phyloP scores from a whole-genome alignment of 2,888 invertebrate species.

The Leptopilina syphax region DNA sequence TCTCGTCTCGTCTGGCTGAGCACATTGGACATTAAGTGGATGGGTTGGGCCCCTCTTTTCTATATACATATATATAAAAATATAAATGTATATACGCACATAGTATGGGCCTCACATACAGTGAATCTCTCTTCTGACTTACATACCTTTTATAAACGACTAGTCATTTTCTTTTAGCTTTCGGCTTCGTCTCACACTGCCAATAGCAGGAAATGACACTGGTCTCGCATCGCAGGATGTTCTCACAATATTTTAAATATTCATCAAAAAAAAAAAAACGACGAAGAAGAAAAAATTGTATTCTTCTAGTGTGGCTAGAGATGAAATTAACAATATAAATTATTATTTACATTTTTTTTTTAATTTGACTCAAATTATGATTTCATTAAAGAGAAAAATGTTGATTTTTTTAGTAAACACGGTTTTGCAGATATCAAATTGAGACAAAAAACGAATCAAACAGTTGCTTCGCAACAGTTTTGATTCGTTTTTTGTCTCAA shows the following conservation, averaged over 20 bases:
- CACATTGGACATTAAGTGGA: slow-evolving; percentile 53
- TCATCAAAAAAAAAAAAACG: neutral
- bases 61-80: slow-evolving; percentile 10
- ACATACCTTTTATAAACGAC: slow-evolving; percentile 40
- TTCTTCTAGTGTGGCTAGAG: neutral
- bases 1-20: slow-evolving; percentile 51
- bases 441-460: too few relatives aligned
- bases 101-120: slow-evolving; percentile 39
- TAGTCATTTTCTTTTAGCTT: slow-evolving; percentile 54
- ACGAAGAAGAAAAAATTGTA: neutral
- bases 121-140: slow-evolving; percentile 43
- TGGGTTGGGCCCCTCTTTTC: slow-evolving; percentile 54
- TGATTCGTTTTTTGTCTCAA: too few relatives aligned
- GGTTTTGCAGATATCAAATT: too few relatives aligned
- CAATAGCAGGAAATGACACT: slow-evolving; percentile 58
- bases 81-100: neutral
- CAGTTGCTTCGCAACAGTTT: too few relatives aligned
- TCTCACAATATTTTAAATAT: slow-evolving; percentile 6
- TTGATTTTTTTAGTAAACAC: too few relatives aligned
- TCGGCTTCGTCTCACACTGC: slow-evolving; percentile 49
- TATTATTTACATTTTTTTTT: too few relatives aligned
- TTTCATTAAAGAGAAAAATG: too few relatives aligned
- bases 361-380: too few relatives aligned
- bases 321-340: neutral
- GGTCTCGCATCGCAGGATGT: slow-evolving; percentile 46